Evolutionary conservation across 2,888 invertebrate species (phyloP).

Genomic region (Dyspetes luteomarginatus): DNA sequence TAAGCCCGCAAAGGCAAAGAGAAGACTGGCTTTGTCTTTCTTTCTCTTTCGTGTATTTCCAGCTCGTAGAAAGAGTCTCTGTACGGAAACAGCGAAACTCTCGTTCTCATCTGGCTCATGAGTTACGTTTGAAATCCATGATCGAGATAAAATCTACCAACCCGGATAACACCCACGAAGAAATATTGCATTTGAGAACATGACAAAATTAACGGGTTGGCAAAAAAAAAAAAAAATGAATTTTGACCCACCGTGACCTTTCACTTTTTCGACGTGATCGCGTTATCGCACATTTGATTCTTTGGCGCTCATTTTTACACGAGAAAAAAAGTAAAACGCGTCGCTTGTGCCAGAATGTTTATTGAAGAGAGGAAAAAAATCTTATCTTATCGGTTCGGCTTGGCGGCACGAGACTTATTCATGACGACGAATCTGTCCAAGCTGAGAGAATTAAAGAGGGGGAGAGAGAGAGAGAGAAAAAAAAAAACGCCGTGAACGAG

Average conservation of each 20-base stretch:
- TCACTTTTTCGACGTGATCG: slow-evolving; percentile 42
- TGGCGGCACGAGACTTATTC: slow-evolving; percentile 32
- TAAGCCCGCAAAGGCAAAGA: slow-evolving; percentile 17
- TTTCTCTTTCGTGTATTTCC: slow-evolving; percentile 15
- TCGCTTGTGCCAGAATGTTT: slow-evolving; percentile 2
- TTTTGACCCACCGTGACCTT: slow-evolving; percentile 14
- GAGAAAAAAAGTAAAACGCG: not conserved
- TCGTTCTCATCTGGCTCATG: slow-evolving; percentile 21
- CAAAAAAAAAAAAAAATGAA: not conserved
- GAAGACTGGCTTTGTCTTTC: slow-evolving; percentile 24
- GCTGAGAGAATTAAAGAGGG: not conserved
- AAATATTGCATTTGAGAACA: not conserved
- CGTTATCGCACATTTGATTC: slow-evolving; percentile 11
- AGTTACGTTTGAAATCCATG: slow-evolving; percentile 21
- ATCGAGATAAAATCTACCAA: not conserved
- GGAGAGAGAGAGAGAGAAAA: not conserved
- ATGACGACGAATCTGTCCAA: slow-evolving; percentile 20
- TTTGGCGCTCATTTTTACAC: not conserved
- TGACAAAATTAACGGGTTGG: not conserved
- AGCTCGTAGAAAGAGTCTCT: slow-evolving; percentile 39
- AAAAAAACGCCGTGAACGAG: slow-evolving; percentile 1
- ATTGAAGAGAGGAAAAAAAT: not conserved
- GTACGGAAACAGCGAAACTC: slow-evolving; percentile 35
- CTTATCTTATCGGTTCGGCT: slow-evolving; percentile 50
- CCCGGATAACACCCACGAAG: slow-evolving; percentile 2